Evolutionary conservation across 2,797 vertebrate species (phyloP).

Genomic region (Anguilla marmorata): DNA sequence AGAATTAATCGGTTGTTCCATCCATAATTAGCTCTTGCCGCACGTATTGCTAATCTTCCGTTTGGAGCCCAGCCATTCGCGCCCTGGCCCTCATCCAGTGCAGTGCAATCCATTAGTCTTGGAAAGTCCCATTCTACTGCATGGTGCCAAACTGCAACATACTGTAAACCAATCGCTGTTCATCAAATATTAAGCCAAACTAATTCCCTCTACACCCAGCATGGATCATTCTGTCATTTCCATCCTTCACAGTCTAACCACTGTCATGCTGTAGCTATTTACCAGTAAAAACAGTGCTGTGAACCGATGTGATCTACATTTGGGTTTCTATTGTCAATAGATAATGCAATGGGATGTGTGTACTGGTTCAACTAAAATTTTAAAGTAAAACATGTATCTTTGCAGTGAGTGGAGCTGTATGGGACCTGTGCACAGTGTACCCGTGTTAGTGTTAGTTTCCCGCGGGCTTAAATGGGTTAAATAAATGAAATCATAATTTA

Average conservation of each 20-base stretch:
- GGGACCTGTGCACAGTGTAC: too few relatives aligned
- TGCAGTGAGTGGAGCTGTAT: neutral
- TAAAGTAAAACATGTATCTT: slow-evolving; percentile 45
- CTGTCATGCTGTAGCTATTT: slow-evolving; percentile 68
- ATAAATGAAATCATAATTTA: too few relatives aligned
- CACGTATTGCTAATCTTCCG: slow-evolving; percentile 70
- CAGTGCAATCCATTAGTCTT: slow-evolving; percentile 49
- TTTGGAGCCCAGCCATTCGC: slow-evolving; percentile 65
- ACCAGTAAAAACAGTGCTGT: slow-evolving; percentile 64
- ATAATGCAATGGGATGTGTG: slow-evolving; percentile 20
- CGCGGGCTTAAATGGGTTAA: too few relatives aligned
- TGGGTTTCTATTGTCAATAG: neutral
- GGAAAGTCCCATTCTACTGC: slow-evolving; percentile 36
- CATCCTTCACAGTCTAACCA: slow-evolving; percentile 68
- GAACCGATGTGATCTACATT: slow-evolving; percentile 36
- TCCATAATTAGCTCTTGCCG: slow-evolving; percentile 70
- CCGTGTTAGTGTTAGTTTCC: too few relatives aligned
- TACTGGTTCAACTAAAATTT: slow-evolving; percentile 53
- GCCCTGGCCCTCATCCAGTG: slow-evolving; percentile 67
- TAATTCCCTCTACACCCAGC: slow-evolving; percentile 50
- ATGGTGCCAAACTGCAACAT: slow-evolving; percentile 58
- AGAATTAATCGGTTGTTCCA: slow-evolving; percentile 67
- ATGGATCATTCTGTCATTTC: slow-evolving; percentile 56
- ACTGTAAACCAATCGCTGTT: slow-evolving; percentile 63
- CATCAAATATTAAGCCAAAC: slow-evolving; percentile 70